These are phyloP conservation scores for Napeogenes sylphis DNA, from an alignment of 2,888 invertebrate genomes.

Conservation along the genomic window DNA sequence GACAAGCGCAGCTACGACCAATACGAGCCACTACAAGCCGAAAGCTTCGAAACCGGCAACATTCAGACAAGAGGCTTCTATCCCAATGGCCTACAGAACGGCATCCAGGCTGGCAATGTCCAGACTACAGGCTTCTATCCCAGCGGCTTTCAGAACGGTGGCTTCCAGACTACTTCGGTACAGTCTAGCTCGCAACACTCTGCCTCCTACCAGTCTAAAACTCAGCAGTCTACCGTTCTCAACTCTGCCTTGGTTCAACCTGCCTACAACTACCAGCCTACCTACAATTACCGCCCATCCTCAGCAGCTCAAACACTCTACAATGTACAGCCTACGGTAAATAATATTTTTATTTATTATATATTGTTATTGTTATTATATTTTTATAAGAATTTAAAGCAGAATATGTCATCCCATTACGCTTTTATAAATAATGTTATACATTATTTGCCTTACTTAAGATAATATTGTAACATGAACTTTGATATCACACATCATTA, in stretches of 20 bases:
- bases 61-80: conserved; percentile 12
- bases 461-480: too few species aligned
- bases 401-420: too few species aligned
- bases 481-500: too few species aligned
- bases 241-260: conserved; percentile 19
- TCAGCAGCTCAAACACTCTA: not conserved
- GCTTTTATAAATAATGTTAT: too few species aligned
- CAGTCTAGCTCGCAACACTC: conserved; percentile 29
- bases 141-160: conserved; percentile 5
- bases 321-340: conserved; percentile 19
- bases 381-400: too few species aligned
- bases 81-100: not conserved
- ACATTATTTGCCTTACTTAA: too few species aligned
- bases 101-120: conserved; percentile 13
- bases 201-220: conserved; percentile 28
- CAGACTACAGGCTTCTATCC: conserved; percentile 6
- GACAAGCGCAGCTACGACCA: conserved; percentile 34
- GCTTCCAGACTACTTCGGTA: conserved; percentile 23
- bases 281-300: conserved; percentile 19
- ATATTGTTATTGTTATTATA: too few species aligned
- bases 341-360: not conserved
- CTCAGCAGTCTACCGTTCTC: conserved; percentile 24
- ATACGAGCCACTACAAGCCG: conserved; percentile 12
- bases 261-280: conserved; percentile 17
- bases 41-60: conserved; percentile 11